Percentiles rank a stretch among this genome's conserved stretches.
Conservation (phyloP, 2,797 vertebrate species). For the Melopsittacus undulatus region DNA sequence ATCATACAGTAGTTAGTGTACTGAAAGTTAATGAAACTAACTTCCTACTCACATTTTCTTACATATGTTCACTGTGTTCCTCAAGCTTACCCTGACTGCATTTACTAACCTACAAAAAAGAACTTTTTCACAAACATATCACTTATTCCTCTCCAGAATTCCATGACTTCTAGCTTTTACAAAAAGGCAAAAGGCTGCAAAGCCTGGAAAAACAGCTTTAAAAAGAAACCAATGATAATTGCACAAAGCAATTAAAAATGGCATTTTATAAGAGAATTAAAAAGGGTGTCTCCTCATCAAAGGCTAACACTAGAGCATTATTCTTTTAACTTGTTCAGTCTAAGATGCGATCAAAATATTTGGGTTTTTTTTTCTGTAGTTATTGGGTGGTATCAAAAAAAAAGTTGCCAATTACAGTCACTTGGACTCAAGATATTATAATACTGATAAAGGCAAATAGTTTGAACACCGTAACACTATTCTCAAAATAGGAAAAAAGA, state of each 20-base stretch:
- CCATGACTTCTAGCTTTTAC: background rate
- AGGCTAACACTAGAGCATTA: background rate
- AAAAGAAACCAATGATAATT: background rate
- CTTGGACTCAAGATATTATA: background rate
- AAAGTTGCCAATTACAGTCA: background rate
- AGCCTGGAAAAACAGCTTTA: background rate
- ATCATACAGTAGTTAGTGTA: background rate
- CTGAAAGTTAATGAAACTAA: background rate
- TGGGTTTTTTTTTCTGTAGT: background rate
- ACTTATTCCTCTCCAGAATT: background rate
- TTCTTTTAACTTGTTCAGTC: background rate
- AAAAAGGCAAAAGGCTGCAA: background rate
- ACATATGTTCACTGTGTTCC: background rate
- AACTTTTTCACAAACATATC: background rate
- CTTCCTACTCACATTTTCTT: background rate
- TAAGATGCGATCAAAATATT: slow-evolving; percentile 15
- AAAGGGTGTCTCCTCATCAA: background rate
- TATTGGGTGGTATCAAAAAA: background rate
- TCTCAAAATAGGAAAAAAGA: background rate
- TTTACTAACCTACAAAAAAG: background rate
- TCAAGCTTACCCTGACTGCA: background rate
- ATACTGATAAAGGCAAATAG: background rate
- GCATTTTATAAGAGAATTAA: background rate
- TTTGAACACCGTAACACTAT: background rate
- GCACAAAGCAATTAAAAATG: background rate